phyloP scores from a whole-genome alignment of 2,888 invertebrate species.

The Xanthorhoe spadicearia region DNA sequence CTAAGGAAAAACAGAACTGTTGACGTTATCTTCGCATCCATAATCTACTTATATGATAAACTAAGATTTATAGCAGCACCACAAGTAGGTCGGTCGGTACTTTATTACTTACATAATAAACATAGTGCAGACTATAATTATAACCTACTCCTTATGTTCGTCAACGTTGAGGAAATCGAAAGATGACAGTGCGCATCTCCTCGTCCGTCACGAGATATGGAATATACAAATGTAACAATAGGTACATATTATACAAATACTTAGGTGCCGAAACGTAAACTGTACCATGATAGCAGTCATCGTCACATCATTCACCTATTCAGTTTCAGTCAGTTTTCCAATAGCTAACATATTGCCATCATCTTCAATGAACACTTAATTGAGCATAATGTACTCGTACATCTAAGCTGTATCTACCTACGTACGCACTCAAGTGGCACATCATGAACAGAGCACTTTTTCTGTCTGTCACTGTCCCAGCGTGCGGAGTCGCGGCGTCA shows the following conservation, averaged over 20 bases:
- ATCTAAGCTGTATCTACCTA: neutral
- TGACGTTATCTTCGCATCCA: neutral
- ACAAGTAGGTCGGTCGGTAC: neutral
- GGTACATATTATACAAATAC: neutral
- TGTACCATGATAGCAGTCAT: neutral
- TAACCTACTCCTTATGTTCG: neutral
- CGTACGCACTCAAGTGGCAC: neutral
- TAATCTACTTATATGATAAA: neutral
- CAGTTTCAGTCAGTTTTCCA: neutral
- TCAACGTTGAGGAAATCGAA: neutral
- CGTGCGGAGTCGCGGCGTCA: slow-evolving; percentile 29
- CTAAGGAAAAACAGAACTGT: neutral
- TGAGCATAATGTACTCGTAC: neutral
- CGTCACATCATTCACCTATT: neutral
- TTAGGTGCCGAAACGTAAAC: neutral
- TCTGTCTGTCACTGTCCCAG: neutral
- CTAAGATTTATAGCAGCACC: neutral
- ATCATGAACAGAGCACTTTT: neutral
- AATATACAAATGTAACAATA: neutral
- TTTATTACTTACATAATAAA: neutral
- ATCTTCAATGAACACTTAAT: neutral
- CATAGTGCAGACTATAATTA: neutral
- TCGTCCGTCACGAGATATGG: neutral
- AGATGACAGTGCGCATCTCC: neutral
- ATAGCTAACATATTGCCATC: neutral